These are phyloP conservation scores for Scyliorhinus canicula DNA, from an alignment of 2,797 vertebrate species.

Conservation along the genomic window DNA sequence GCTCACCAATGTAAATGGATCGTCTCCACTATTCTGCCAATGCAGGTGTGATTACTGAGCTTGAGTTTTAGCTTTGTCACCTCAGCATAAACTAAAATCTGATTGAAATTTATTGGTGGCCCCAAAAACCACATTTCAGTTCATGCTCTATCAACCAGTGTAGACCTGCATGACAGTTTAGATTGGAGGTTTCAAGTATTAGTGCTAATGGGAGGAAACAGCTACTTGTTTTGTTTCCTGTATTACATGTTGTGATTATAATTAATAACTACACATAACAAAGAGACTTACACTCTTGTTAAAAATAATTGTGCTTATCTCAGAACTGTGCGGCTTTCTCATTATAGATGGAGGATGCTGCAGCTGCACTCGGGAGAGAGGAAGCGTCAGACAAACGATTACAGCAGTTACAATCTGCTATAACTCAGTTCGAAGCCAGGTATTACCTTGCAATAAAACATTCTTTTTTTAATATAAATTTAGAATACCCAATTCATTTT, in stretches of 20 bases:
- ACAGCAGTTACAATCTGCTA: constrained; percentile 69
- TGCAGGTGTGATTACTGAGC: neutral
- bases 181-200: neutral
- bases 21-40: neutral
- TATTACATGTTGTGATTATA: neutral
- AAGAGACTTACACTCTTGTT: neutral
- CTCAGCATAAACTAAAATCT: no score
- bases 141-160: neutral
- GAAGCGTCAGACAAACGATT: constrained; percentile 69
- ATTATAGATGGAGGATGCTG: constrained; percentile 69
- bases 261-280: neutral
- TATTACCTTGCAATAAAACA: constrained; percentile 47
- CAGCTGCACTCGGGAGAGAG: constrained; percentile 70
- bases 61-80: neutral
- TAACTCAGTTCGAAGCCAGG: constrained; percentile 79
- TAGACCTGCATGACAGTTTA: neutral
- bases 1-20: neutral
- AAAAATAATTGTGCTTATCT: constrained; percentile 24
- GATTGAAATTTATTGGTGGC: neutral
- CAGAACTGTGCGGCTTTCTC: neutral
- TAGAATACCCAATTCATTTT: no score
- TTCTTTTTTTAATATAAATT: no score
- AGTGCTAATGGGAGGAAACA: neutral
- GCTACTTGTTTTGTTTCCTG: neutral
- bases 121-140: neutral